Evolutionary conservation across 2,888 invertebrate species (phyloP).

Genomic region (Luffia ferchaultella): DNA sequence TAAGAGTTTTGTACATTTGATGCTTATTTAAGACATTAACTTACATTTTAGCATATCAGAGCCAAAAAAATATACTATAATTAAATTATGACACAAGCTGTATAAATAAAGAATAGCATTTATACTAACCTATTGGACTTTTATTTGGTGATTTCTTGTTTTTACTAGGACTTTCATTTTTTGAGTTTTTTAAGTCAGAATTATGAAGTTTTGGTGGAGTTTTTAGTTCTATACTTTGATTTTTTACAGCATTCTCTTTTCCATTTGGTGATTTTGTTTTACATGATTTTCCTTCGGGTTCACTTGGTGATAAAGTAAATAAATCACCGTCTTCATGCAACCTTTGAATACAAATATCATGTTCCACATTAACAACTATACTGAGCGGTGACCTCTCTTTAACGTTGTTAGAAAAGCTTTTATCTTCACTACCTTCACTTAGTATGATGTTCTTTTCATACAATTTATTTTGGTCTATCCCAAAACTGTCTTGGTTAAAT

Average conservation of each 20-base stretch:
- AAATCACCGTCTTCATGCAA: neutral
- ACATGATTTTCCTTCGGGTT: neutral
- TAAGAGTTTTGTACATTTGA: too few species aligned
- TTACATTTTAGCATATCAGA: too few species aligned
- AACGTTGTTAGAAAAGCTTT: neutral
- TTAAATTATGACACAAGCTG: too few species aligned
- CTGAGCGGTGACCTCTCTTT: constrained; percentile 2
- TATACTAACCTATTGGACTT: neutral
- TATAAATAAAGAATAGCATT: too few species aligned
- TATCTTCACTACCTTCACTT: neutral
- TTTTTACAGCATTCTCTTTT: neutral
- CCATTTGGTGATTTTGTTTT: neutral
- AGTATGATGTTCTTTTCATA: neutral
- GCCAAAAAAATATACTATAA: too few species aligned
- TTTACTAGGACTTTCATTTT: neutral
- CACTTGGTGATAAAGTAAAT: neutral
- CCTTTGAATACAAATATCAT: too few species aligned
- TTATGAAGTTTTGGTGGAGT: neutral
- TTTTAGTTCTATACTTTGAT: neutral
- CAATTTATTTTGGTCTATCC: too few species aligned
- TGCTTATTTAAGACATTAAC: too few species aligned
- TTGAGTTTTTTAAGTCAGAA: neutral
- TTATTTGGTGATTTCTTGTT: neutral
- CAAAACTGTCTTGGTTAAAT: too few species aligned
- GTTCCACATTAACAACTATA: too few species aligned